A percentile compares a stretch with the other conserved stretches of the same genome.
Conservation (phyloP, 2,113 vertebrate genomes). For the Vanacampus margaritifer region DNA sequence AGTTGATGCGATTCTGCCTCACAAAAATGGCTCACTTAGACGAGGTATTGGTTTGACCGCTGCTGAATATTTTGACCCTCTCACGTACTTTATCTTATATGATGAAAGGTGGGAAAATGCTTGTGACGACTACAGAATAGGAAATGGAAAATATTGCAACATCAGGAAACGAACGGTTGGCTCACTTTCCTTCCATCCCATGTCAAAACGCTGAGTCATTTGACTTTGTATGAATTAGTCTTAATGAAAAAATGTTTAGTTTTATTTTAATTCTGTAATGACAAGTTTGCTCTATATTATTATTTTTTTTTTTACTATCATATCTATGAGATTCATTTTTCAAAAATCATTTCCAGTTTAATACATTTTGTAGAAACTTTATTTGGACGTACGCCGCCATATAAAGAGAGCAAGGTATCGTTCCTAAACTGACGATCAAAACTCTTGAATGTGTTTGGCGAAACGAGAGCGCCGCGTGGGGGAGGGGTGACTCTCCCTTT, state of each 20-base stretch:
- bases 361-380: too few relatives aligned
- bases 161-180: neutral
- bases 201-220: neutral
- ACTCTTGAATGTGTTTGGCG: too few relatives aligned
- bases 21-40: neutral
- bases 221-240: neutral
- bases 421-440: too few relatives aligned
- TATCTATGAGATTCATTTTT: too few relatives aligned
- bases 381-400: too few relatives aligned
- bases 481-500: too few relatives aligned
- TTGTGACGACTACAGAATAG: neutral
- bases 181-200: neutral
- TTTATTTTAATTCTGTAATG: too few relatives aligned
- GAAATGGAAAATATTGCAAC: slow-evolving; percentile 1
- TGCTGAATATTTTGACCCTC: neutral
- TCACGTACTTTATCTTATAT: neutral
- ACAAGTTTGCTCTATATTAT: too few relatives aligned
- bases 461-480: too few relatives aligned
- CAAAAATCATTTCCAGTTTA: too few relatives aligned
- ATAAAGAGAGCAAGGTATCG: too few relatives aligned
- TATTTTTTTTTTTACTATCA: too few relatives aligned
- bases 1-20: neutral
- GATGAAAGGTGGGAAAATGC: neutral
- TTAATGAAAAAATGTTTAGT: neutral
- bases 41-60: neutral